Evolutionary conservation across 92 coral and sea anemone species (phyloP).

Genomic region (Heliopora coerulea): DNA sequence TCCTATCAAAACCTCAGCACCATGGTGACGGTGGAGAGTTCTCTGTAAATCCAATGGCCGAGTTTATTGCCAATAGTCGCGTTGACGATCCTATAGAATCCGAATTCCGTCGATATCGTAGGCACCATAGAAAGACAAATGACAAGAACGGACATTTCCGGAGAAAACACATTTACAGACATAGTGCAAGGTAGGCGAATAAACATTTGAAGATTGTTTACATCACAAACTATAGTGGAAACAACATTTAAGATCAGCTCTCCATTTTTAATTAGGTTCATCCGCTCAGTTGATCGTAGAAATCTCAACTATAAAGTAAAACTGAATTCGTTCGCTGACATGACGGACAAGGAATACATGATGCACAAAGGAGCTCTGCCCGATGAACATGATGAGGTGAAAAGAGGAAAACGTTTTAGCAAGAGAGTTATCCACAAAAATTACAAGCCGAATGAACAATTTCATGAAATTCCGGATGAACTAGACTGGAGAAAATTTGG

Average conservation of each 20-base stretch:
- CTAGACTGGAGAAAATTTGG: conserved; percentile 95
- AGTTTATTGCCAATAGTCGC: conserved; percentile 63
- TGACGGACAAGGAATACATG: conserved; percentile 79
- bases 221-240: no score
- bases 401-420: not conserved
- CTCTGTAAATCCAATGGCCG: conserved; percentile 92
- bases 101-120: conserved; percentile 70
- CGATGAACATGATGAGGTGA: conserved; percentile 51
- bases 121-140: conserved; percentile 61
- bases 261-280: conserved; percentile 62
- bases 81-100: conserved; percentile 75
- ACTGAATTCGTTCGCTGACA: conserved; percentile 82
- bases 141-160: conserved; percentile 63
- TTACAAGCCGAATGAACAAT: conserved; percentile 33
- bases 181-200: conserved; percentile 83
- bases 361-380: conserved; percentile 71
- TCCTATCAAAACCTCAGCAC: not conserved
- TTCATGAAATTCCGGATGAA: conserved; percentile 61
- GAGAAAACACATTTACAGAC: conserved; percentile 81
- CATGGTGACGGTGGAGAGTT: conserved; percentile 36
- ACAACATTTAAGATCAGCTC: no score
- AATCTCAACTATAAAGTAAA: conserved; percentile 61
- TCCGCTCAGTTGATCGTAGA: conserved; percentile 76
- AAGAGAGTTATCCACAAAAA: conserved; percentile 12
- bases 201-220: no score